phyloP scores from a whole-genome alignment of 2,113 vertebrate genomes.

The Danionella cerebrum region DNA sequence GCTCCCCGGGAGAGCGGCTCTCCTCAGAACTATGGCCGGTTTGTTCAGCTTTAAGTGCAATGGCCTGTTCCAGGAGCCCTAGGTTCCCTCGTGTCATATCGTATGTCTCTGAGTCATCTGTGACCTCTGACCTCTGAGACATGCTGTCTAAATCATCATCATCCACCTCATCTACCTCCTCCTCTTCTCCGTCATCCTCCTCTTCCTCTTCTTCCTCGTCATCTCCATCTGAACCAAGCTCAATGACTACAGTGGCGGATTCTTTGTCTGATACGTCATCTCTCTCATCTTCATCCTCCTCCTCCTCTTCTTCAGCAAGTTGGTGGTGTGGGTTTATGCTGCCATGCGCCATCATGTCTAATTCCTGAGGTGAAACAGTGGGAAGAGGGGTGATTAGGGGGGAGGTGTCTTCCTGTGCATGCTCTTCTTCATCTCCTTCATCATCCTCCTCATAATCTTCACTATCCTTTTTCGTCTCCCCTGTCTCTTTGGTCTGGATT shows the following conservation, averaged over 20 bases:
- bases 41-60: constrained; percentile 91
- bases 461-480: constrained; percentile 48
- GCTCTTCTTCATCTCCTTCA: constrained; percentile 48
- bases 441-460: constrained; percentile 64
- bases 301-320: constrained; percentile 50
- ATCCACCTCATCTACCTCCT: constrained; percentile 58
- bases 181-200: constrained; percentile 57
- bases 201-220: constrained; percentile 55
- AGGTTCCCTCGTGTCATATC: constrained; percentile 95
- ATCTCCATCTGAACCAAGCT: constrained; percentile 60
- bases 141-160: constrained; percentile 73
- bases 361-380: constrained; percentile 55
- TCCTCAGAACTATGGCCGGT: constrained; percentile 71
- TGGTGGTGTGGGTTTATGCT: constrained; percentile 46
- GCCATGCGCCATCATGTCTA: constrained; percentile 46
- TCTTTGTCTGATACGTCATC: constrained; percentile 64
- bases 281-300: constrained; percentile 56
- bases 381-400: constrained; percentile 26
- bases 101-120: constrained; percentile 87
- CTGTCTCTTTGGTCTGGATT: constrained; percentile 55
- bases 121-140: constrained; percentile 79
- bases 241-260: constrained; percentile 67
- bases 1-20: constrained; percentile 63
- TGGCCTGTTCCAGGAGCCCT: constrained; percentile 93
- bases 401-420: constrained; percentile 37